Conservation (phyloP, 2,113 vertebrate genomes). For the Calyptomena viridis region DNA sequence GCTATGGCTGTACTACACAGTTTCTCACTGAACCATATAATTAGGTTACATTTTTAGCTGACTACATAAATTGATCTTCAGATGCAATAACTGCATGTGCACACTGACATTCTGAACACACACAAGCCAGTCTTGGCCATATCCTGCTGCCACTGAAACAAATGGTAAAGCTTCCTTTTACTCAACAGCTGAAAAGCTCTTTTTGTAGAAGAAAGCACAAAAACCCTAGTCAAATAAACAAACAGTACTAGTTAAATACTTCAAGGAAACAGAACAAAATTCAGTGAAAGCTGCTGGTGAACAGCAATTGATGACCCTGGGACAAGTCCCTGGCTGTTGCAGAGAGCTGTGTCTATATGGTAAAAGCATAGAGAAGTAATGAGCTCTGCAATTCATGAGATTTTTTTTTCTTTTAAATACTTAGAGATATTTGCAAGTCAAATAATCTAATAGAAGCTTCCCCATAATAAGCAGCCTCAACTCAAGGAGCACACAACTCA, state of each 20-base stretch:
- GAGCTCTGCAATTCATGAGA: neutral
- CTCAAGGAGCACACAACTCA: neutral
- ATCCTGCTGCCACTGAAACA: neutral
- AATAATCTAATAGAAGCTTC: neutral
- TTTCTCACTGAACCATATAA: conserved; percentile 41
- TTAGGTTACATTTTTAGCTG: conserved; percentile 51
- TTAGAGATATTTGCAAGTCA: neutral
- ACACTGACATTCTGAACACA: neutral
- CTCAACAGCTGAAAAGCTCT: neutral
- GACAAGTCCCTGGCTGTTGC: neutral
- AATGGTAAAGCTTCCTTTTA: neutral
- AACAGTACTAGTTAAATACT: neutral
- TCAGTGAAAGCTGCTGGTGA: neutral
- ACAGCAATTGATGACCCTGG: neutral
- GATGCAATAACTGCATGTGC: neutral
- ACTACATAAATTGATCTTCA: conserved; percentile 32
- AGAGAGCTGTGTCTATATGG: neutral
- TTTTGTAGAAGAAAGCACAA: neutral
- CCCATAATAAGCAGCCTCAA: neutral
- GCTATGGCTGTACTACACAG: neutral
- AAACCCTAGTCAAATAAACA: neutral
- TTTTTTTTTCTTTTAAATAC: neutral
- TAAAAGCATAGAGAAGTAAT: neutral
- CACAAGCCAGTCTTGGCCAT: neutral
- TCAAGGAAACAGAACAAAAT: neutral